These are phyloP conservation scores for Pararge aegeria DNA, from an alignment of 1,140 invertebrate genomes.

Conservation along the genomic window DNA sequence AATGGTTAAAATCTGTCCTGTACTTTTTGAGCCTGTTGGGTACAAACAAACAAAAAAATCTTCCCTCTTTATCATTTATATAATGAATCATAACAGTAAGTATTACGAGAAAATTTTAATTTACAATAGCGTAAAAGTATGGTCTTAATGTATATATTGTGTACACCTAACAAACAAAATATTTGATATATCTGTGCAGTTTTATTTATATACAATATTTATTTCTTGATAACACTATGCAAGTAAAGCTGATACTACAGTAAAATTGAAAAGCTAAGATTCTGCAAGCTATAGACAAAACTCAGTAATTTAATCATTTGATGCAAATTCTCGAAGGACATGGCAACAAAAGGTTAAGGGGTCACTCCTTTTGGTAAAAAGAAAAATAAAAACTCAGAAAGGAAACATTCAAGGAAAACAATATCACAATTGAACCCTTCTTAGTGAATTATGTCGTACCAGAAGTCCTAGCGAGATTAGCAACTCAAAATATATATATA, in stretches of 20 bases:
- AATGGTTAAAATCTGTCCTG: too few relatives aligned
- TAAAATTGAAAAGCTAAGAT: neutral
- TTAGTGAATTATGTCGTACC: slow-evolving; percentile 78
- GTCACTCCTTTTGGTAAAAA: slow-evolving; percentile 48
- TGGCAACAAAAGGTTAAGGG: slow-evolving; percentile 45
- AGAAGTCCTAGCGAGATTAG: slow-evolving; percentile 72
- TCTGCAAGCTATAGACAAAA: neutral
- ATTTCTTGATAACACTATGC: neutral
- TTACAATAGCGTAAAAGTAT: too few relatives aligned
- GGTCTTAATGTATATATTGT: too few relatives aligned
- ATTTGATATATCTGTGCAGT: too few relatives aligned
- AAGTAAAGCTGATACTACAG: neutral
- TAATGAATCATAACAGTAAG: too few relatives aligned
- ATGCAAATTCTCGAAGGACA: slow-evolving; percentile 25
- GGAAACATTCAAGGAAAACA: slow-evolving; percentile 71
- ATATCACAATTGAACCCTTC: slow-evolving; percentile 80
- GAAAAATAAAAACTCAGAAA: slow-evolving; percentile 43
- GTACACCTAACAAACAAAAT: too few relatives aligned
- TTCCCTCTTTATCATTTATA: too few relatives aligned
- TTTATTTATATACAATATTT: slow-evolving; percentile 8
- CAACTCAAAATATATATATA: slow-evolving; percentile 80
- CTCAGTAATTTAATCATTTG: neutral
- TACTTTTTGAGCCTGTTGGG: too few relatives aligned
- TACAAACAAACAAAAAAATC: too few relatives aligned
- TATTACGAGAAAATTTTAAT: too few relatives aligned